A percentile compares a stretch with the other conserved stretches of the same genome.
Conservation (phyloP, 2,888 invertebrate genomes). For the Congeria kusceri region DNA sequence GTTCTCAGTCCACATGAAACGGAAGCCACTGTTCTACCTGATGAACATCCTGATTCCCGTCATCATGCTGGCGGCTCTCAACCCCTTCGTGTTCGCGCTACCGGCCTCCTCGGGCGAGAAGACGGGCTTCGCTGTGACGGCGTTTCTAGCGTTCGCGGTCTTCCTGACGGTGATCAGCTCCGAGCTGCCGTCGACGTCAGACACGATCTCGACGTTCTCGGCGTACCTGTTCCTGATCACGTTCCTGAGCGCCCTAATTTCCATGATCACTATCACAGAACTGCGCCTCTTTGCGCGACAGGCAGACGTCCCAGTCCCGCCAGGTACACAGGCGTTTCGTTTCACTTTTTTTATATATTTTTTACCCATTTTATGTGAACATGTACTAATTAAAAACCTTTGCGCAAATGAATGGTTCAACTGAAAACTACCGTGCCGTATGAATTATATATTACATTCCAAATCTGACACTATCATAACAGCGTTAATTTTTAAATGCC, state of each 20-base stretch:
- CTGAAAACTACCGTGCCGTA: no score
- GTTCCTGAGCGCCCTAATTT: constrained; percentile 49
- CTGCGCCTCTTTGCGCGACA: constrained; percentile 51
- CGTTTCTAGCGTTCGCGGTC: constrained; percentile 58
- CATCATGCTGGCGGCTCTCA: constrained; percentile 53
- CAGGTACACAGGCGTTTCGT: background rate
- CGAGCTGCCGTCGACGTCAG: constrained; percentile 55
- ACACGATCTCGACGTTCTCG: constrained; percentile 53
- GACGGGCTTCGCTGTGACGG: constrained; percentile 49
- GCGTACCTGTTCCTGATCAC: constrained; percentile 61
- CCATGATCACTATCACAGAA: constrained; percentile 45
- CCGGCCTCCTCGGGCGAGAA: constrained; percentile 57
- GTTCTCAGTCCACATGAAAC: constrained; percentile 46
- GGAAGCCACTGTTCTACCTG: constrained; percentile 61
- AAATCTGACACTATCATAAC: no score
- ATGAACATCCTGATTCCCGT: constrained; percentile 61
- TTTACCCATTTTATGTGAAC: no score
- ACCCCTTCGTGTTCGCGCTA: constrained; percentile 57
- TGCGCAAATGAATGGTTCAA: no score
- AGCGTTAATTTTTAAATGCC: no score
- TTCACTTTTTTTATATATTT: no score
- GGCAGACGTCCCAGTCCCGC: constrained; percentile 41
- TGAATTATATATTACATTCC: no score
- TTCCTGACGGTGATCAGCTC: constrained; percentile 59
- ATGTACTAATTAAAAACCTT: no score